These are phyloP conservation scores for Dendroctonus valens DNA, from an alignment of 1,140 invertebrate genomes.

Conservation along the genomic window DNA sequence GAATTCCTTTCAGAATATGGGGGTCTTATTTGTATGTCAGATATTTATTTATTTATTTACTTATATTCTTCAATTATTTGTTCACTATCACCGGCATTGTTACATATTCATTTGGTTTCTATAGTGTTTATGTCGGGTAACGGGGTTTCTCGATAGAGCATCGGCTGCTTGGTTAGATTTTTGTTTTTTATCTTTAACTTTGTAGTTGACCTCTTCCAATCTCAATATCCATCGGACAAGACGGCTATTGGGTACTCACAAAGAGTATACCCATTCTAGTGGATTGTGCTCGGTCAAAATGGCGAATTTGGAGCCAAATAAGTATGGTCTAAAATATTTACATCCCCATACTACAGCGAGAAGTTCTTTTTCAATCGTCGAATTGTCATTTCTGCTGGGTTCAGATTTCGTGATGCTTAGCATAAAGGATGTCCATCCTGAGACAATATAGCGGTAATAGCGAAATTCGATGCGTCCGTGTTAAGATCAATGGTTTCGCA, in stretches of 20 bases:
- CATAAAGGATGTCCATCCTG: slow-evolving; percentile 36
- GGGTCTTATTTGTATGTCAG: too few species aligned
- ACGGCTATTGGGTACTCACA: too few species aligned
- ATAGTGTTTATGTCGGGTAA: background rate
- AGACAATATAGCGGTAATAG: slow-evolving; percentile 21
- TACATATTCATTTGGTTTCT: background rate
- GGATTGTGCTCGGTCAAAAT: slow-evolving; percentile 31
- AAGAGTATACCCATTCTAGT: slow-evolving; percentile 11
- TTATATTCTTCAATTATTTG: too few species aligned
- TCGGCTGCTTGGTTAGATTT: slow-evolving; percentile 21
- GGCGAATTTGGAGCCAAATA: slow-evolving; percentile 47
- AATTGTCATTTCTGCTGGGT: slow-evolving; percentile 14
- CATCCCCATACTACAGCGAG: slow-evolving; percentile 36
- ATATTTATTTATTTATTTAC: too few species aligned
- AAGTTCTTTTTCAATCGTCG: slow-evolving; percentile 38
- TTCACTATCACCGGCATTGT: too few species aligned
- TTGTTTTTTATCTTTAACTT: slow-evolving; percentile 21
- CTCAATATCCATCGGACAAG: slow-evolving; percentile 18
- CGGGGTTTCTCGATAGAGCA: slow-evolving; percentile 35
- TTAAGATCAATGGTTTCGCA: background rate
- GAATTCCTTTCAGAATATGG: too few species aligned
- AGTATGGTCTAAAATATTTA: slow-evolving; percentile 29
- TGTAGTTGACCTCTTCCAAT: slow-evolving; percentile 20
- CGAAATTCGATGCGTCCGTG: slow-evolving; percentile 18
- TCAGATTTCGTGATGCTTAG: slow-evolving; percentile 38